Evolutionary conservation across 37 sponge, comb jelly and placozoan species (phyloP).

Genomic region (Tethya wilhelma): DNA sequence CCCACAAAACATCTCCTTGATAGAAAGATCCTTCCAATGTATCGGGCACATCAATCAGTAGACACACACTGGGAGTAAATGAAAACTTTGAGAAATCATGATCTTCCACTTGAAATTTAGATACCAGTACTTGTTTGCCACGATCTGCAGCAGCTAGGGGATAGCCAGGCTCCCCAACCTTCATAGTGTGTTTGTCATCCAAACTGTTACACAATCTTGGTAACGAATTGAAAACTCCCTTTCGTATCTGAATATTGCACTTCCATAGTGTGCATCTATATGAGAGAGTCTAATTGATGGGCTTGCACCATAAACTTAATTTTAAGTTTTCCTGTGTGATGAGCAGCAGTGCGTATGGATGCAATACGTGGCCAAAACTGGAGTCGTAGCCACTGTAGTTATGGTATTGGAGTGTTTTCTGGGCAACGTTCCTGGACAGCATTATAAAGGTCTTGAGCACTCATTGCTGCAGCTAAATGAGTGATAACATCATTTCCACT

Average conservation of each 20-base stretch:
- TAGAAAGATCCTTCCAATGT: constrained; percentile 14
- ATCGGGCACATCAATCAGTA: constrained; percentile 28
- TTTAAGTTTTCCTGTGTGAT: constrained; percentile 33
- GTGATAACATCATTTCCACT: no score
- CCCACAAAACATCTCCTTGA: constrained; percentile 13
- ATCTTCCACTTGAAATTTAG: constrained; percentile 16
- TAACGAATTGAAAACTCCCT: constrained; percentile 23
- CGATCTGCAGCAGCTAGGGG: constrained; percentile 62
- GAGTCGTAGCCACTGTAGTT: no score
- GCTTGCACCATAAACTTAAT: constrained; percentile 36
- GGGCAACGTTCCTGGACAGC: no score
- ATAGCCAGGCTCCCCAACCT: constrained; percentile 61
- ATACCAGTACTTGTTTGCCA: constrained; percentile 21
- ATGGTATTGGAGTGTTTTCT: no score
- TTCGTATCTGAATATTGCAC: constrained; percentile 30
- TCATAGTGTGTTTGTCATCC: constrained; percentile 52
- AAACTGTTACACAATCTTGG: not conserved
- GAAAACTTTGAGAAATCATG: constrained; percentile 25
- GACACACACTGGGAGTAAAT: constrained; percentile 7
- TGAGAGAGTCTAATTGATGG: constrained; percentile 25
- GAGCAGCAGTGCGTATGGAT: not conserved
- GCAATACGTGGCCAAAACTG: constrained; percentile 41
- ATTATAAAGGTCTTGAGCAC: no score
- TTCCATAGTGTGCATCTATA: constrained; percentile 29
- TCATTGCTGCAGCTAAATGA: no score